phyloP scores from a whole-genome alignment of 2,888 invertebrate genomes.

The Nycteola revayana region DNA sequence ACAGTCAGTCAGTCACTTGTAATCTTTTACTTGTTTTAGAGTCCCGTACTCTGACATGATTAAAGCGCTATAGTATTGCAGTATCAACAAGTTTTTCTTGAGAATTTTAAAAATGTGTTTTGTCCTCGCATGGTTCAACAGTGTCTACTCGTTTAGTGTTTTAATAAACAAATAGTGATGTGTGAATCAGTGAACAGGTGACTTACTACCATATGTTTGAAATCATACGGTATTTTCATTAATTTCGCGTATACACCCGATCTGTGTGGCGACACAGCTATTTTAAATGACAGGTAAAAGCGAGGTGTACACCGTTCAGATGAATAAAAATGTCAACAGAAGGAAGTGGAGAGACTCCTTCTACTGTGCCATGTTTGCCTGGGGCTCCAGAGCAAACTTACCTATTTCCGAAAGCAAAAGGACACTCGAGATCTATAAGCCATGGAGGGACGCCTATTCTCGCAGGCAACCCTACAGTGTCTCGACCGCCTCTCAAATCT shows the following conservation, averaged over 20 bases:
- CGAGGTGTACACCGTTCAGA: conserved; percentile 70
- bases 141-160: conserved; percentile 39
- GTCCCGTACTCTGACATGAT: conserved; percentile 44
- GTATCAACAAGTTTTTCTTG: conserved; percentile 27
- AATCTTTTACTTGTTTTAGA: conserved; percentile 53
- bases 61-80: conserved; percentile 49
- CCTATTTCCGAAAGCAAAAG: conserved; percentile 78
- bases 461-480: conserved; percentile 64
- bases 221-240: conserved; percentile 47
- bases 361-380: conserved; percentile 72
- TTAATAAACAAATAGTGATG: conserved; percentile 43
- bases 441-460: conserved; percentile 87
- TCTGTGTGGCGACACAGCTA: conserved; percentile 43
- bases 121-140: conserved; percentile 31
- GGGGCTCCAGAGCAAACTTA: conserved; percentile 79
- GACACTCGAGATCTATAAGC: conserved; percentile 91
- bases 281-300: conserved; percentile 76
- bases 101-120: conserved; percentile 36
- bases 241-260: conserved; percentile 38
- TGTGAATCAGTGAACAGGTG: conserved; percentile 70
- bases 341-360: conserved; percentile 83
- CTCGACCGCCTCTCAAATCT: conserved; percentile 88
- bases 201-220: conserved; percentile 75
- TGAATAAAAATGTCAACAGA: conserved; percentile 86
- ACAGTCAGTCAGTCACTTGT: conserved; percentile 41